Conservation (phyloP, 2,113 vertebrate species). For the Trochalopteron elliotii region DNA sequence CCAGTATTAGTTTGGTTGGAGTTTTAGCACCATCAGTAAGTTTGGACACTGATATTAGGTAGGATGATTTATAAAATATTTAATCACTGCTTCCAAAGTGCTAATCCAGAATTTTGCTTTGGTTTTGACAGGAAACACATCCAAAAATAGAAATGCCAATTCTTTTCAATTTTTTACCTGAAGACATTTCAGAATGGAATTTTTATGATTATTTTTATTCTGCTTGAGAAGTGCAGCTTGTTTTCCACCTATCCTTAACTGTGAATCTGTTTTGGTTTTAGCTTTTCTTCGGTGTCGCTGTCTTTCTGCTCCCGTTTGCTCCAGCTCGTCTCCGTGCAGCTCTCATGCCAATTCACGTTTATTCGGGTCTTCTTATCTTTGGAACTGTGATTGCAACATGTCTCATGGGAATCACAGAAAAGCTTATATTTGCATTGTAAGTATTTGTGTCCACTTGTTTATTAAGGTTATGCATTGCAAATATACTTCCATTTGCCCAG, state of each 20-base stretch:
- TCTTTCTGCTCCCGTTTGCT: conserved; percentile 88
- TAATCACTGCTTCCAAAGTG: neutral
- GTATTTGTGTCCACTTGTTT: conserved; percentile 65
- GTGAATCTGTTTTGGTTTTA: conserved; percentile 59
- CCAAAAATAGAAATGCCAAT: neutral
- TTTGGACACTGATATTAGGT: neutral
- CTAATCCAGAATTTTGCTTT: neutral
- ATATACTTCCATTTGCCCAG: neutral
- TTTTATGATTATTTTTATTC: neutral
- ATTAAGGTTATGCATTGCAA: neutral
- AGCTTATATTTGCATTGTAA: conserved; percentile 92
- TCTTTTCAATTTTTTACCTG: neutral
- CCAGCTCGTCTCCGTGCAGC: conserved; percentile 77
- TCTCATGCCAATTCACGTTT: conserved; percentile 88
- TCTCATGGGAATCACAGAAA: conserved; percentile 95
- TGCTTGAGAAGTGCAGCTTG: neutral
- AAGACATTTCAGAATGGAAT: neutral
- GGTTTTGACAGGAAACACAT: neutral
- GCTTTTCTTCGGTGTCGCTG: conserved; percentile 84
- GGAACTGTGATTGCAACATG: conserved; percentile 81
- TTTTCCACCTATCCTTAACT: neutral
- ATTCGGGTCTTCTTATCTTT: conserved; percentile 87
- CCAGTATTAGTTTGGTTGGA: neutral
- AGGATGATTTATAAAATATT: neutral
- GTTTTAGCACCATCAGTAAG: neutral